Percentiles rank a stretch among this genome's conserved stretches.
Evolutionary conservation across 2,113 vertebrate genomes (phyloP).

Genomic region (Chelonoidis abingdonii): DNA sequence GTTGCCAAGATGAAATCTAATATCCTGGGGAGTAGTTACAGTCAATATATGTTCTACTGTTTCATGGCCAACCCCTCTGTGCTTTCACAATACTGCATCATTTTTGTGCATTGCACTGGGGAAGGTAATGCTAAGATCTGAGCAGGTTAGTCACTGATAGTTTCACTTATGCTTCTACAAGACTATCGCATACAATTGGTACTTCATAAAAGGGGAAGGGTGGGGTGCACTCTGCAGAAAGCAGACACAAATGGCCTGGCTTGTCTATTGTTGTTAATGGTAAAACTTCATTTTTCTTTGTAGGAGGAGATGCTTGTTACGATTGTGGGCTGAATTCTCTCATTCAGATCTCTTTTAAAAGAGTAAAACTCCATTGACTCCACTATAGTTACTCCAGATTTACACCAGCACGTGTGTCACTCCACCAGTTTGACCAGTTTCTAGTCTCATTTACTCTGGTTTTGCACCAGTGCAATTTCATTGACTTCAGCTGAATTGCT

Average conservation of each 20-base stretch:
- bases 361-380: not conserved
- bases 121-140: not conserved
- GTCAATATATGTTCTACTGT: not conserved
- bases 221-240: not conserved
- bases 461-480: not conserved
- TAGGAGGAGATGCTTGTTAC: rapidly evolving
- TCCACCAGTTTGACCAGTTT: not conserved
- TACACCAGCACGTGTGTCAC: too few species aligned
- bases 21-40: not conserved
- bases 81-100: not conserved
- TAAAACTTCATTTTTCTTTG: not conserved
- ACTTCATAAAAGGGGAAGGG: not conserved
- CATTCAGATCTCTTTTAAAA: not conserved
- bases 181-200: not conserved
- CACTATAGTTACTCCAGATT: not conserved
- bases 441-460: not conserved
- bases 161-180: not conserved
- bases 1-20: not conserved
- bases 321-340: rapidly evolving
- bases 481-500: not conserved
- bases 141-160: not conserved
- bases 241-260: not conserved
- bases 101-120: not conserved
- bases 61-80: not conserved
- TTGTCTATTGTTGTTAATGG: not conserved